Evolutionary conservation across 2,888 invertebrate genomes (phyloP), one percentile per base, ranked within the genome.

Genomic region (Acleris holmiana): DNA sequence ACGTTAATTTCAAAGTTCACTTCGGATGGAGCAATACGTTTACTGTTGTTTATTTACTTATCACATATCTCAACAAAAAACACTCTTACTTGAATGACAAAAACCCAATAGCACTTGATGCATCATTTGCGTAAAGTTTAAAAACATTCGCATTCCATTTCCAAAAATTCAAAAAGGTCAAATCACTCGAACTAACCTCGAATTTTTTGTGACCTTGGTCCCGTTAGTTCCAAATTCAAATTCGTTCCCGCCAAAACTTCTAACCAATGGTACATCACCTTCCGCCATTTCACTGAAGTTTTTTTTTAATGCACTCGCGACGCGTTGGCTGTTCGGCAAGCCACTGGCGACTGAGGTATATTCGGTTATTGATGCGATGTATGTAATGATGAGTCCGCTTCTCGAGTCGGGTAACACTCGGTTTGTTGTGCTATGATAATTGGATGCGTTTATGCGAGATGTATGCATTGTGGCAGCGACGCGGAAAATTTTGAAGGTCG

Each of bases 251-350:
- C 85, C 82, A 79, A 83, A 91, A 86, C 89, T 90, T 53, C 83
- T 82, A 61, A 92, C 91, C 71, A 92, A 75, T 67, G 91, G 91
- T 76, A 90, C 81, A 73, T 91, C 91, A 72, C 91, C 91, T 76
- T 91, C 91, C 68, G 91, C 89, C 89, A 91, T 88, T 48, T 49
- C 55, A 61, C 61, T n/a, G 44, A 49, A 13, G 35, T 55, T 40
- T 29, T 61, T 53, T 56, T 66, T 51, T 35, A 25, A 46, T 61
- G 47, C 35, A 55, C 56, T 56, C 61, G 50, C 63, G 64, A 53
- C 64, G 58, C 58, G 41, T 41, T 13, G 35, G 13, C 18, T 41
- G 17, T 19, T 23, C 58, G 48, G 64, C 64, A 81, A 80, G 75
- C 75, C 80, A 71, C 77, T 79, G 79, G 75, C 86, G 82, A 86